phyloP scores from a whole-genome alignment of 2,888 invertebrate species.

The Nematopogon swammerdamellus region DNA sequence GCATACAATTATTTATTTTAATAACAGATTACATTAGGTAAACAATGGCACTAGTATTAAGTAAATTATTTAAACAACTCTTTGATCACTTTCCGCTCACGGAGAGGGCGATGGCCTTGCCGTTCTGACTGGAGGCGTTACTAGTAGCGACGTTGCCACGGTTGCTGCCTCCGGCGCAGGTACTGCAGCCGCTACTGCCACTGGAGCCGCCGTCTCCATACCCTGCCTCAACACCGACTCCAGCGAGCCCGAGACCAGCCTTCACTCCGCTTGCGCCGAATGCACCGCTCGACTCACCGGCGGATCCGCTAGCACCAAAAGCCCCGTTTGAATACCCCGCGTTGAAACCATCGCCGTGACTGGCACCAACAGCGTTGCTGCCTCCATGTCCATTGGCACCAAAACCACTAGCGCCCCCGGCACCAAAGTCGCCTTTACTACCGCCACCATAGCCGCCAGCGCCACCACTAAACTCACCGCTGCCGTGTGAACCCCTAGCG shows the following conservation, averaged over 20 bases:
- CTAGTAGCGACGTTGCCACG: constrained; percentile 37
- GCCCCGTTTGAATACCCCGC: background rate
- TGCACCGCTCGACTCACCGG: background rate
- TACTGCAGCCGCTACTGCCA: constrained; percentile 21
- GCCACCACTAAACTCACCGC: background rate
- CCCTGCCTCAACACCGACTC: background rate
- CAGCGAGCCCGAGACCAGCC: background rate
- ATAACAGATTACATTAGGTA: too few relatives aligned
- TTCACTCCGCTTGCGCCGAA: background rate
- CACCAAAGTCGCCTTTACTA: too few relatives aligned
- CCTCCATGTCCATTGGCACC: background rate
- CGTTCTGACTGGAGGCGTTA: constrained; percentile 38
- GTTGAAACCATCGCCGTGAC: background rate
- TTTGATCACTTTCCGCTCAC: constrained; percentile 25
- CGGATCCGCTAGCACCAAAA: background rate
- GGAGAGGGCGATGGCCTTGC: constrained; percentile 38
- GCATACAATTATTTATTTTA: too few relatives aligned
- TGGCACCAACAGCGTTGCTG: background rate
- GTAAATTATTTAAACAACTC: too few relatives aligned
- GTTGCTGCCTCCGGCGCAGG: constrained; percentile 29
- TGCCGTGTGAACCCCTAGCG: too few relatives aligned
- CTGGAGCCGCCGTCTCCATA: background rate
- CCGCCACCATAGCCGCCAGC: background rate
- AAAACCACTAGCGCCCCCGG: background rate
- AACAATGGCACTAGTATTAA: too few relatives aligned